Conservation (phyloP, 2,888 invertebrate genomes). For the Oligia latruncula region DNA sequence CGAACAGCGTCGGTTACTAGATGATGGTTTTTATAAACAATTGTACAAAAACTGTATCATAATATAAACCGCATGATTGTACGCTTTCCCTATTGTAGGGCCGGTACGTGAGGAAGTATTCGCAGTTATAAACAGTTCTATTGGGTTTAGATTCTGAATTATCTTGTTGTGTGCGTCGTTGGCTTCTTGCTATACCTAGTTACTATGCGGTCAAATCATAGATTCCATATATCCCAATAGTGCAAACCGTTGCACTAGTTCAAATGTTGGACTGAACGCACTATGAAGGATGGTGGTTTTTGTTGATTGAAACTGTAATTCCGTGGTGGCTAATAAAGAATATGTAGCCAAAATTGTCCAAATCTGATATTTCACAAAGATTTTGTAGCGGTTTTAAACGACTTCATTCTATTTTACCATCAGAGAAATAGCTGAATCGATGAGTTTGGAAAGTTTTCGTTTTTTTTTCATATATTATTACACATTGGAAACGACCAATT, state of each 20-base stretch:
- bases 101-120: slow-evolving; percentile 62
- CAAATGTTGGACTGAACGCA: not conserved
- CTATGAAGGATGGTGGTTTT: not conserved
- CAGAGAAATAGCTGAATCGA: not conserved
- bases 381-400: not conserved
- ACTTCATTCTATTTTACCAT: not conserved
- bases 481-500: no score
- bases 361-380: not conserved
- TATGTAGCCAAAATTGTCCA: not conserved
- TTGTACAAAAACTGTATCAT: slow-evolving; percentile 83
- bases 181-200: not conserved
- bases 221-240: not conserved
- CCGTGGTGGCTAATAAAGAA: not conserved
- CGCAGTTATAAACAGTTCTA: slow-evolving; percentile 58
- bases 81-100: slow-evolving; percentile 71
- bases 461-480: not conserved
- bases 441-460: not conserved
- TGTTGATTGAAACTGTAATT: not conserved
- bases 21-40: slow-evolving; percentile 80
- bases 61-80: slow-evolving; percentile 81
- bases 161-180: slow-evolving; percentile 17
- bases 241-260: not conserved
- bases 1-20: slow-evolving; percentile 82
- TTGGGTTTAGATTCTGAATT: slow-evolving; percentile 27
- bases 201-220: not conserved